phyloP scores from a whole-genome alignment of 2,888 invertebrate species.

The Conus canariensis region DNA sequence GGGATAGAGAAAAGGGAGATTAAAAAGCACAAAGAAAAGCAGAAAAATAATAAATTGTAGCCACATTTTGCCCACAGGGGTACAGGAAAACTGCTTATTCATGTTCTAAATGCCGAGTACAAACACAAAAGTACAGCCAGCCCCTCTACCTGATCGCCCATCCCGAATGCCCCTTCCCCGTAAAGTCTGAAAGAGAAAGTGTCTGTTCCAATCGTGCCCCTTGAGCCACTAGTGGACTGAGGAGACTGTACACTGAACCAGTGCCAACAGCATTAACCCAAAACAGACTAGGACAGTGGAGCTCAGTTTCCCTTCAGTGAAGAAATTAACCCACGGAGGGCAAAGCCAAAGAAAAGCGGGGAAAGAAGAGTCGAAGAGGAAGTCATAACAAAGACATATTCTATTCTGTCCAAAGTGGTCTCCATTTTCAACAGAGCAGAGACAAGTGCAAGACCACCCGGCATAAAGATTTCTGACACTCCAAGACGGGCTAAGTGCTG shows the following conservation, averaged over 20 bases:
- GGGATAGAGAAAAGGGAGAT: background rate
- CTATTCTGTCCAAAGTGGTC: background rate
- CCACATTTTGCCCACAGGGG: too few species aligned
- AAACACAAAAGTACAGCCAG: background rate
- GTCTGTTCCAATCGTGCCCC: background rate
- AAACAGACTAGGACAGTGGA: background rate
- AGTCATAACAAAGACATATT: constrained; percentile 18
- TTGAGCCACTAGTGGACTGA: background rate
- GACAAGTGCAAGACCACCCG: constrained; percentile 6
- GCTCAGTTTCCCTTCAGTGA: constrained; percentile 13
- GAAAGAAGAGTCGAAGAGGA: background rate
- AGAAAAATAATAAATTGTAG: background rate
- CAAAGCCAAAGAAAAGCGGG: background rate
- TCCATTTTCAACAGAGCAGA: background rate
- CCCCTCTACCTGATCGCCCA: background rate
- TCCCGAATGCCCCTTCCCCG: background rate
- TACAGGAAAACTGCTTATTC: too few species aligned
- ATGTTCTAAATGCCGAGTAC: too few species aligned
- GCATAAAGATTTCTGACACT: constrained; percentile 17
- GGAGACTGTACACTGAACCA: background rate
- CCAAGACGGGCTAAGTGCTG: background rate
- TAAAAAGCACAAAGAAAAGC: background rate
- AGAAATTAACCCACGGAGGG: background rate
- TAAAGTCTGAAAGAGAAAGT: background rate
- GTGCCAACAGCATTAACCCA: background rate